Conservation (phyloP, 2,113 vertebrate species). For the Cathartes aura region DNA sequence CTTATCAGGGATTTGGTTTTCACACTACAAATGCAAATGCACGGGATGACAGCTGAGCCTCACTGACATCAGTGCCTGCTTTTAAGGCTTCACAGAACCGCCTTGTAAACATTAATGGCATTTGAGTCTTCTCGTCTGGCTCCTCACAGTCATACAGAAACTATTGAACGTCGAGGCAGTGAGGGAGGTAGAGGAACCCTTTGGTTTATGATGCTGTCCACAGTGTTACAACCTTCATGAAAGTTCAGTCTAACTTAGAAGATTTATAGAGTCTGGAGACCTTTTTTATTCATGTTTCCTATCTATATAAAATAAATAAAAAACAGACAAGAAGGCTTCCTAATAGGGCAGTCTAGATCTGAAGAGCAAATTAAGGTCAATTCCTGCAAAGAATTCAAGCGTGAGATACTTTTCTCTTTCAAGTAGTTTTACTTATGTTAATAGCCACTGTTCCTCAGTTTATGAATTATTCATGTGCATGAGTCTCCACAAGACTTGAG, state of each 20-base stretch:
- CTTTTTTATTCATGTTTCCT: background rate
- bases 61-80: background rate
- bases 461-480: slow-evolving; percentile 37
- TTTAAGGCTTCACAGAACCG: background rate
- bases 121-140: background rate
- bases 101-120: slow-evolving; percentile 4
- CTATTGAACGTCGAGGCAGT: background rate
- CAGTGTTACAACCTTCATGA: background rate
- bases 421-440: slow-evolving; percentile 26
- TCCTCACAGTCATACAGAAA: background rate
- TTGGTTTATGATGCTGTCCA: background rate
- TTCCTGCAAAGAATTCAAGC: background rate
- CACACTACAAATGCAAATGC: background rate
- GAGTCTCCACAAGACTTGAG: background rate
- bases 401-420: background rate
- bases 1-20: background rate
- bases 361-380: slow-evolving; percentile 54
- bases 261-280: background rate
- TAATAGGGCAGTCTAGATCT: background rate
- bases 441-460: background rate
- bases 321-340: background rate
- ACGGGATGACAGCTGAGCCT: background rate
- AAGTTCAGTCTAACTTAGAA: background rate
- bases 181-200: background rate
- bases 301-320: background rate